These are phyloP conservation scores for Scaeva pyrastri DNA, from an alignment of 2,888 invertebrate species.

Conservation along the genomic window DNA sequence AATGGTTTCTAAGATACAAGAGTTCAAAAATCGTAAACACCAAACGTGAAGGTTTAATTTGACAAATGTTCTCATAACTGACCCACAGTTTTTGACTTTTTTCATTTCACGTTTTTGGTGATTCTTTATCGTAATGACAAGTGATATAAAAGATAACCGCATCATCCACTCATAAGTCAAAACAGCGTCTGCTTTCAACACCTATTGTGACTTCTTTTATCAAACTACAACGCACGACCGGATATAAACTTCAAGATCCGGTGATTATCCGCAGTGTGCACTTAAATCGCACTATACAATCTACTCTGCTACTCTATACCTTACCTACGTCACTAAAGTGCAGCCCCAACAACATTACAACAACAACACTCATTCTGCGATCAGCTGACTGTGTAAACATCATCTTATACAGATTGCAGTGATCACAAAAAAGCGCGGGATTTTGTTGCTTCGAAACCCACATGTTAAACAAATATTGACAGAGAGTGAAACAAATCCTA, in stretches of 20 bases:
- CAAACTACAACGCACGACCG: neutral
- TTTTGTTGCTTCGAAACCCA: slow-evolving; percentile 47
- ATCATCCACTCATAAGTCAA: neutral
- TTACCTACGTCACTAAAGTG: slow-evolving; percentile 56
- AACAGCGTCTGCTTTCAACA: neutral
- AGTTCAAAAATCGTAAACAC: too few species aligned
- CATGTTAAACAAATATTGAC: slow-evolving; percentile 19
- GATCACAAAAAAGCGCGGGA: slow-evolving; percentile 69
- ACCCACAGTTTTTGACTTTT: too few species aligned
- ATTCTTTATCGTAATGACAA: too few species aligned
- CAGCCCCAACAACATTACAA: slow-evolving; percentile 19
- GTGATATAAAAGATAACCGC: neutral
- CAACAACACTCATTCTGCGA: slow-evolving; percentile 19
- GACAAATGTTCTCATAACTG: too few species aligned
- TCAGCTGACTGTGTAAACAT: slow-evolving; percentile 69
- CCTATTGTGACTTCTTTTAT: slow-evolving; percentile 6
- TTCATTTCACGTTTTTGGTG: too few species aligned
- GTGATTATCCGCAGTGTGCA: slow-evolving; percentile 62
- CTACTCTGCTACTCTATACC: too few species aligned
- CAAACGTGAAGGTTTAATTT: too few species aligned
- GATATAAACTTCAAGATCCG: slow-evolving; percentile 70
- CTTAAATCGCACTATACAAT: slow-evolving; percentile 2
- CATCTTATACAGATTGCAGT: slow-evolving; percentile 31
- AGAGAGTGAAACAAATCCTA: neutral
- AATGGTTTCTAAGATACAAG: too few species aligned